Percentiles rank a stretch among this genome's conserved stretches.
Conservation (phyloP, 2,113 vertebrate genomes). For the Aegithalos caudatus region DNA sequence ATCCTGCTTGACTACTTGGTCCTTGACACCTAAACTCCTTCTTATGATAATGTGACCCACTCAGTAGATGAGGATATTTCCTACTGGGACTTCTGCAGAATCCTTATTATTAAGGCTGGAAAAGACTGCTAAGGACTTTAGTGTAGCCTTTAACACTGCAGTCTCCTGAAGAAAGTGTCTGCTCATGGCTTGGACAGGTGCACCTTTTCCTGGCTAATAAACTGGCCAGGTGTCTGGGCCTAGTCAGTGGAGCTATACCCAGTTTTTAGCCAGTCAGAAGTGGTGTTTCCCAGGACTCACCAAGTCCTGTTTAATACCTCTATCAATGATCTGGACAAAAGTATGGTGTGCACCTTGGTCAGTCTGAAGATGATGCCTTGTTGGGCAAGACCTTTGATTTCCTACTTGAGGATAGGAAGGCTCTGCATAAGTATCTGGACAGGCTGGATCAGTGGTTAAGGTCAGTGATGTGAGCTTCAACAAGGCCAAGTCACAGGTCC, state of each 20-base stretch:
- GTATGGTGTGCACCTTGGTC: not conserved
- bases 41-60: not conserved
- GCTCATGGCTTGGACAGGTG: not conserved
- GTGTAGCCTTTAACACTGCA: not conserved
- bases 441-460: not conserved
- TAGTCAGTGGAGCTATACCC: not conserved
- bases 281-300: not conserved
- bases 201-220: not conserved
- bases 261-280: too few relatives aligned
- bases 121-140: not conserved
- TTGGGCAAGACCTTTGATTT: not conserved
- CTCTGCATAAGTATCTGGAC: not conserved
- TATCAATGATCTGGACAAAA: not conserved
- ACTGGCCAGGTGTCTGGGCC: not conserved
- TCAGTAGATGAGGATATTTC: not conserved
- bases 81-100: not conserved
- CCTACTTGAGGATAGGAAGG: not conserved
- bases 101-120: not conserved
- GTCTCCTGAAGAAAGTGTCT: not conserved
- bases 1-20: not conserved
- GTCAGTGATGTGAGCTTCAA: not conserved
- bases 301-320: not conserved
- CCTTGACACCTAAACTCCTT: not conserved
- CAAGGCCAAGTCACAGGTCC: rapidly evolving
- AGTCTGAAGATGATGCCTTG: not conserved